Evolutionary conservation across 2,797 vertebrate species (phyloP), one percentile per base, ranked within the genome.

Genomic region (Dallia pectoralis): DNA sequence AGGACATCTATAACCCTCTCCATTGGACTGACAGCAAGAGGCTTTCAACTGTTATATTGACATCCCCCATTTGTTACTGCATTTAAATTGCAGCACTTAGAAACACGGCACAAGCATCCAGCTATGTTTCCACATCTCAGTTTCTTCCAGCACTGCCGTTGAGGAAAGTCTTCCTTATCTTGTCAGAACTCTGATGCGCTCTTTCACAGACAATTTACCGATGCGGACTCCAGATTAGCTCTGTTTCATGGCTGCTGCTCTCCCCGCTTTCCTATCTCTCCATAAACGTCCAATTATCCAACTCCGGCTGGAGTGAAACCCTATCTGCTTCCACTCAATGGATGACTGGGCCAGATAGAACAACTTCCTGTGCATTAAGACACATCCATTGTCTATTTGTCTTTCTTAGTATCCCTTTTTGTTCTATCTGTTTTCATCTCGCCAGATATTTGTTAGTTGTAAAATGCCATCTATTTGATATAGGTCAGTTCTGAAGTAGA

Each of bases 261-360:
- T 80, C 81, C 59, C 74, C 81, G 78, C 81, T 88, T 78, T 18
- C 85, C 89, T 89, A 90, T 91, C 91, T 84, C 84, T 88, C 86
- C 88, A 89, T 91, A 89, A 91, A 91, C 86, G 89, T 90, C 91
- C 87, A 92, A 91, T 92, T 91, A 92, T 89, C 87, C 86, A 86
- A 86, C 85, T 89, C 83, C 80, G 87, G 86, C 84, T 81, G 79
- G 84, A 88, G 86, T 84, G 85, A 87, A 88, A 86, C 85, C 87
- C 89, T 90, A 90, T 91, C 88, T 89, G 84, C 85, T 90, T 89
- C 80, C 88, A 74, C 82, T 89, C 89, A 87, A 74, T 88, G 87
- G 87, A 36, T 19, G 49, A 51, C 69, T 59, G 81, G 76, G 82
- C 77, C 79, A 81, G 85, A 85, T 84, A 77, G 86, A 87, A 82